A percentile compares a stretch with the other conserved stretches of the same genome.
phyloP scores from a whole-genome alignment of 1,140 invertebrate species.

The Anadara kagoshimensis region DNA sequence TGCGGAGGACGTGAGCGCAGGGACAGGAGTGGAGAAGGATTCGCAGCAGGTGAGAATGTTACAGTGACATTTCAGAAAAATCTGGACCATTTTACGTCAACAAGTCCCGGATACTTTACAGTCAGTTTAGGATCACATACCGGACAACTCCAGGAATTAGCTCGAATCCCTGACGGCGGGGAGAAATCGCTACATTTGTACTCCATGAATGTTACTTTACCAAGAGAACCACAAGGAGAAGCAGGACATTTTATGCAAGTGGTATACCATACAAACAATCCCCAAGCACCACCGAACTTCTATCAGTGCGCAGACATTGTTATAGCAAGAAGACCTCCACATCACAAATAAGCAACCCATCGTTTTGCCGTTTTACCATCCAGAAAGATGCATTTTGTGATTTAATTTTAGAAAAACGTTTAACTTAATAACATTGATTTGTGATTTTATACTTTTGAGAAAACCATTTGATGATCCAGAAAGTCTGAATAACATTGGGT shows the following conservation, averaged over 20 bases:
- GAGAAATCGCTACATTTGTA: conserved; percentile 35
- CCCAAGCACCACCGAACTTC: conserved; percentile 10
- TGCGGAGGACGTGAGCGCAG: conserved; percentile 16
- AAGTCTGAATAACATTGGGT: no score
- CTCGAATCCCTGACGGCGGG: conserved; percentile 30
- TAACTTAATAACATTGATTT: no score
- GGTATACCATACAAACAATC: conserved; percentile 19
- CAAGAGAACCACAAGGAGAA: conserved; percentile 2
- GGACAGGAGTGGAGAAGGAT: no score
- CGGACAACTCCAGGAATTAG: not conserved
- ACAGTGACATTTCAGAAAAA: conserved; percentile 45
- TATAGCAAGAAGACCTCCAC: no score
- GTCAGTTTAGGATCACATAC: not conserved
- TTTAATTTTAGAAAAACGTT: no score
- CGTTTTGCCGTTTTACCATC: no score
- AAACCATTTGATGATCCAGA: no score
- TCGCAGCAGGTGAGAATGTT: no score
- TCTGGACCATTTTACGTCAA: conserved; percentile 33
- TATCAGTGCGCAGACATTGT: conserved; percentile 32
- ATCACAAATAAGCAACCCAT: no score
- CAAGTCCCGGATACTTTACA: conserved; percentile 25
- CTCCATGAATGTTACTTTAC: conserved; percentile 22
- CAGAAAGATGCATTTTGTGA: no score
- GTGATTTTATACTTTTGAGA: no score
- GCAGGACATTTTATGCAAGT: conserved; percentile 21